Base-by-base conservation (phyloP, 2,797 vertebrate genomes). In the Nannoperca australis region DNA sequence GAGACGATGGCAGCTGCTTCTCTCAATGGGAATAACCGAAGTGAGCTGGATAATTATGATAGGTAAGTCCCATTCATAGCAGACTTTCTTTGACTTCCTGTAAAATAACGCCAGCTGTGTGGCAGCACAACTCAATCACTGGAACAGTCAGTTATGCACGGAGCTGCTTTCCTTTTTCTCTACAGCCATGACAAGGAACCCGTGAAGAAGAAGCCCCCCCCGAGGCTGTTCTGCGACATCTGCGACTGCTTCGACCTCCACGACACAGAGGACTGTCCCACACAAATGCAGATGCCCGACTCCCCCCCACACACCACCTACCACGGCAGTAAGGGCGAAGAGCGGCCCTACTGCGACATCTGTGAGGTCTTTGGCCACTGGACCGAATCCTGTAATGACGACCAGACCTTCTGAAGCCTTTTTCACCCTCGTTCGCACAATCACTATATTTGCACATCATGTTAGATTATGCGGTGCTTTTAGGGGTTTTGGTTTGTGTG, bases 211-310 rank as follows among this genome's bases (percentile, higher is more conserved):
- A 98, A 98, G 66, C 85, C 59, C 7, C 95, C 95, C 1, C 98
- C 98, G 0, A 96, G 98, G 40, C 95, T 98, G 42, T 99, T 99
- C 95, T 99, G 98, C 6, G 98, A 99, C 91, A 99, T 99, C 84
- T 99, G 98, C 7, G 98, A 99, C 93, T 97, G 97, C 93, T 99
- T 99, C 2, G 98, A 99, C 64, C 96, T 97, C 56, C 98, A 99
- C 0, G 98, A 99, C 89, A 99, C 98, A 0, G 98, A 99, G 90
- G 98, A 99, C 88, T 99, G 98, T 77, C 98, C 98, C 3, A 99
- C 97, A 0, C 98, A 99, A 90, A 94, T 93, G 2, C 98, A 99
- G 95, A 91, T 94, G 84, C 93, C 95, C 0, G 97, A 99, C 73
- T 97, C 97, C 7, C 97, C 97, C 0, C 97, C 96, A 0, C 98